Evolutionary conservation across 1,140 invertebrate genomes (phyloP), one percentile per base, ranked within the genome.

Genomic region (Pomacea maculata): DNA sequence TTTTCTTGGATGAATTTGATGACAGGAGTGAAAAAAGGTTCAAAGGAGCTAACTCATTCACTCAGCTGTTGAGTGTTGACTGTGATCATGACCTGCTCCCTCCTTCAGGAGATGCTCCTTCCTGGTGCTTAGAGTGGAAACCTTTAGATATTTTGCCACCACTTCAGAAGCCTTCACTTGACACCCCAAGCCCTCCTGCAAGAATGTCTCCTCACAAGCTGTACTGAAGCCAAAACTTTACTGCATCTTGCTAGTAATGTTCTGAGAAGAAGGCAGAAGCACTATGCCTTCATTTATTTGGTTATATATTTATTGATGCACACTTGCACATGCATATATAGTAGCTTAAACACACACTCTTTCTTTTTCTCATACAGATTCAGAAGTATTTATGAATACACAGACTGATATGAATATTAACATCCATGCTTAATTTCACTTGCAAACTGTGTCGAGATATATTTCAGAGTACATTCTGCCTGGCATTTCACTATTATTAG

Each of bases 131-230:
- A 21, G 29, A 52, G 71, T 19, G 52, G n/a, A 25, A 72, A 73
- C n/a, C 79, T 11, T 68, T 70, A n/a, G 12, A 75, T 25, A 73
- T 74, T 75, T 67, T 78, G n/a, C 61, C 75, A 57, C 25, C 75
- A 34, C 78, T 72, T 6, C 73, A 78, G 65, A 84, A 84, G 65
- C 83, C 83, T 29, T 78, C 78, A 25, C 67, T 84, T 67, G 83
- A 84, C n/a, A 82, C 83, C 8, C 83, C 83, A 7, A 84, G 83
- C 52, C 71, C 71, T 68, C 83, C 83, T 34, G 75, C 82, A 15
- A 81, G 82, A 78, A 61, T 84, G 19, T 79, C 72, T 21, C 81
- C 81, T 75, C 72, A 75, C 45, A 73, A 70, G 25, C 61, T 79
- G 78, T 74, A 80, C 45, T 82, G 21, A 79, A 34, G 34, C 17